Conservation (phyloP, 2,888 invertebrate species). For the Rhorus exstirpatorius region DNA sequence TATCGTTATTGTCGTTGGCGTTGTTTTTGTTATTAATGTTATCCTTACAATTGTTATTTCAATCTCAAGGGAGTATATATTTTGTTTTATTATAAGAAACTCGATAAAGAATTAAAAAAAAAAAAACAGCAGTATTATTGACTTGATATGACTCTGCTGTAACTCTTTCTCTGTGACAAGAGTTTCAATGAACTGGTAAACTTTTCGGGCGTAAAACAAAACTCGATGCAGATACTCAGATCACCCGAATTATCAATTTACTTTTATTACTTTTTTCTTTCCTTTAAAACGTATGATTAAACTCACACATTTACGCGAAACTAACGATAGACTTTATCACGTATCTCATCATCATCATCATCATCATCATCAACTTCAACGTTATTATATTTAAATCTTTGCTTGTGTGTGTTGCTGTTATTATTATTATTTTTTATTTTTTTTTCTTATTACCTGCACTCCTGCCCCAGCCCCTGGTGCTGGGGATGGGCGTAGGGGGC, state of each 20-base stretch:
- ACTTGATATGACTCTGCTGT: constrained; percentile 51
- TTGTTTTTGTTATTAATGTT: constrained; percentile 20
- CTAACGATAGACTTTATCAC: constrained; percentile 40
- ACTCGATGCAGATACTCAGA: constrained; percentile 30
- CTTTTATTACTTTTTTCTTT: constrained; percentile 14
- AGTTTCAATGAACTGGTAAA: constrained; percentile 20
- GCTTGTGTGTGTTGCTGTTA: constrained; percentile 51
- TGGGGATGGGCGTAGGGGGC: constrained; percentile 86
- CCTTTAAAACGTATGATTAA: constrained; percentile 48
- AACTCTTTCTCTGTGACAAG: constrained; percentile 41
- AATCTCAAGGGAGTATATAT: constrained; percentile 34
- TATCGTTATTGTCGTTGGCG: constrained; percentile 22
- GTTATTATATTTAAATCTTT: constrained; percentile 47
- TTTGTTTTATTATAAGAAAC: constrained; percentile 20
- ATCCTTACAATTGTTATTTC: constrained; percentile 26
- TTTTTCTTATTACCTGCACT: constrained; percentile 84
- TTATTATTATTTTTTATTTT: constrained; percentile 66
- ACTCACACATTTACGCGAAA: constrained; percentile 53
- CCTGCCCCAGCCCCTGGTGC: constrained; percentile 85
- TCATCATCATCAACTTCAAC: constrained; percentile 30
- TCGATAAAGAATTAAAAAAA: too few species aligned
- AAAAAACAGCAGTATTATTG: constrained; percentile 44
- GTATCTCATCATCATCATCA: constrained; percentile 44
- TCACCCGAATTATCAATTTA: constrained; percentile 33
- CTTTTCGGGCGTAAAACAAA: constrained; percentile 10